Conservation (phyloP, 2,888 invertebrate genomes). For the Phortica magna region DNA sequence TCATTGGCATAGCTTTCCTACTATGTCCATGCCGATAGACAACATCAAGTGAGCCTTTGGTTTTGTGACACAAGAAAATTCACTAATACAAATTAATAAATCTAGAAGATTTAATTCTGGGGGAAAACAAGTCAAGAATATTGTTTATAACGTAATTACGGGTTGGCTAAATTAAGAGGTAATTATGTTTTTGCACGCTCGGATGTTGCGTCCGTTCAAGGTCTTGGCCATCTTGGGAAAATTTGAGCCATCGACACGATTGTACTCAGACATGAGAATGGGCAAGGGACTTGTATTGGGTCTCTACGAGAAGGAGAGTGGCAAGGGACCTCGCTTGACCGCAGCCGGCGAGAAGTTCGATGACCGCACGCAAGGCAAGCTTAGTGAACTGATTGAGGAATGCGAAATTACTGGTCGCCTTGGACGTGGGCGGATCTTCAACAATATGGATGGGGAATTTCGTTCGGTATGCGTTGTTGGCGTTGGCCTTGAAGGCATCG, state of each 20-base stretch:
- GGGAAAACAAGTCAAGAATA: neutral
- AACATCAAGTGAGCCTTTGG: neutral
- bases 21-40: too few relatives aligned
- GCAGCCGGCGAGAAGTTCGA: slow-evolving; percentile 79
- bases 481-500: slow-evolving; percentile 81
- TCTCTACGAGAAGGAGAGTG: slow-evolving; percentile 78
- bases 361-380: slow-evolving; percentile 78
- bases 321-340: slow-evolving; percentile 78
- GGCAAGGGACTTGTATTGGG: slow-evolving; percentile 80
- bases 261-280: slow-evolving; percentile 49
- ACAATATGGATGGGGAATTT: slow-evolving; percentile 80
- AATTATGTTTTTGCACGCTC: slow-evolving; percentile 2
- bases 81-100: neutral
- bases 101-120: neutral
- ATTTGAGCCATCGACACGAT: neutral
- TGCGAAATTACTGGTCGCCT: slow-evolving; percentile 67
- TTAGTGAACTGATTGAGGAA: slow-evolving; percentile 78
- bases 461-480: slow-evolving; percentile 83
- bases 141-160: too few relatives aligned
- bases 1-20: too few relatives aligned
- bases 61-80: neutral
- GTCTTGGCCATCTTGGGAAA: neutral
- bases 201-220: neutral
- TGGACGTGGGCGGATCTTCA: slow-evolving; percentile 78
- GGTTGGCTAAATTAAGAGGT: slow-evolving; percentile 2